Evolutionary conservation across 2,888 invertebrate genomes (phyloP).

Genomic region (Thysanoteuthis rhombus): DNA sequence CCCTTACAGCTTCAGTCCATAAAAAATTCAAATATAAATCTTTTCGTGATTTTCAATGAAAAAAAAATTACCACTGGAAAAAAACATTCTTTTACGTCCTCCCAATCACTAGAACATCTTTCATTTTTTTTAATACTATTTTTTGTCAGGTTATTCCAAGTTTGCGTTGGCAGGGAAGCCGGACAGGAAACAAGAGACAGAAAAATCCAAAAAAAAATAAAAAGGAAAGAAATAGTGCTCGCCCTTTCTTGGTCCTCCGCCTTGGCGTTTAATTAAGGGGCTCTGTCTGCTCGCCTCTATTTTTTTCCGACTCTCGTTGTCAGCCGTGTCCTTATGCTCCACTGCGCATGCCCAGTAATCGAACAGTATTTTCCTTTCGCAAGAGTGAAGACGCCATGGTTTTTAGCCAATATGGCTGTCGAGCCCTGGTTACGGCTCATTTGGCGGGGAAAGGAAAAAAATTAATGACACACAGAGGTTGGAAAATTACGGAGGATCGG

Average conservation of each 20-base stretch:
- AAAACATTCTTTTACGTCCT: not conserved
- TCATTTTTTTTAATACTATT: not conserved
- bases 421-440: not conserved
- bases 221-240: not conserved
- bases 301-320: not conserved
- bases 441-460: not conserved
- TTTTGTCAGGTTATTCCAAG: not conserved
- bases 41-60: not conserved
- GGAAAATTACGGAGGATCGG: not conserved
- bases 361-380: not conserved
- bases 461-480: not conserved
- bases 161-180: not conserved
- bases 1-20: not conserved
- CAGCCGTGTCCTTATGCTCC: not conserved
- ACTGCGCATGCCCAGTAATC: not conserved
- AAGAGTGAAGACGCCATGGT: not conserved
- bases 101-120: not conserved
- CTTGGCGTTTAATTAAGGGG: not conserved
- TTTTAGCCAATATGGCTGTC: not conserved
- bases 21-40: constrained; percentile 12
- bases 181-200: not conserved
- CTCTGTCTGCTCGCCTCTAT: not conserved
- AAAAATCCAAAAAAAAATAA: not conserved
- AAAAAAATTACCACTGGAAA: not conserved
- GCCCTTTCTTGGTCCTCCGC: not conserved